A percentile compares a stretch with the other conserved stretches of the same genome.
Conservation (phyloP, 2,113 vertebrate genomes). For the Hiodon alosoides region DNA sequence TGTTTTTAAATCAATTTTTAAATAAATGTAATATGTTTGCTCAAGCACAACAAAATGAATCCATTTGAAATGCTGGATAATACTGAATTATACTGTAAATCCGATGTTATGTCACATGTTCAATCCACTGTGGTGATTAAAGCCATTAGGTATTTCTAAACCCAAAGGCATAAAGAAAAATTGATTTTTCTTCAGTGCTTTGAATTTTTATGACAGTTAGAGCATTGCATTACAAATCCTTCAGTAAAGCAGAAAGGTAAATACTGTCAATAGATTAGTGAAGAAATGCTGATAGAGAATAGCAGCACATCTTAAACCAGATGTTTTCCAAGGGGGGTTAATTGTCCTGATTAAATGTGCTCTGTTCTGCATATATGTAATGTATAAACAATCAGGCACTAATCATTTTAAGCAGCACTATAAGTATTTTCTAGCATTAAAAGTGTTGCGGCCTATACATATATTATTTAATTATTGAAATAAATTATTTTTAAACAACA, state of each 20-base stretch:
- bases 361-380: conserved; percentile 12
- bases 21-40: background rate
- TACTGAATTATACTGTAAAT: conserved; percentile 15
- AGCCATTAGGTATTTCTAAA: conserved; percentile 14
- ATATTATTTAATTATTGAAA: too few species aligned
- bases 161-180: conserved; percentile 12
- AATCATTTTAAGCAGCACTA: background rate
- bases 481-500: too few species aligned
- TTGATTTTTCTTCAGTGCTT: conserved; percentile 7
- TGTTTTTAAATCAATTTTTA: background rate
- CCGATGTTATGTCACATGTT: conserved; percentile 13
- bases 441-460: too few species aligned
- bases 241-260: conserved; percentile 11
- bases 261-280: conserved; percentile 3
- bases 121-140: conserved; percentile 21
- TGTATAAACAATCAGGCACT: conserved; percentile 15
- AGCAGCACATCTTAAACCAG: conserved; percentile 15
- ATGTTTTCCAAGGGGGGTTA: conserved; percentile 18
- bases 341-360: conserved; percentile 12
- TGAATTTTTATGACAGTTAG: conserved; percentile 22
- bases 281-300: background rate
- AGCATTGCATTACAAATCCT: conserved; percentile 11
- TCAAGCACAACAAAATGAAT: background rate
- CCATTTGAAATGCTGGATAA: background rate
- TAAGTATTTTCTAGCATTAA: too few species aligned